phyloP scores from a whole-genome alignment of 2,797 vertebrate species.

The Catharus ustulatus region DNA sequence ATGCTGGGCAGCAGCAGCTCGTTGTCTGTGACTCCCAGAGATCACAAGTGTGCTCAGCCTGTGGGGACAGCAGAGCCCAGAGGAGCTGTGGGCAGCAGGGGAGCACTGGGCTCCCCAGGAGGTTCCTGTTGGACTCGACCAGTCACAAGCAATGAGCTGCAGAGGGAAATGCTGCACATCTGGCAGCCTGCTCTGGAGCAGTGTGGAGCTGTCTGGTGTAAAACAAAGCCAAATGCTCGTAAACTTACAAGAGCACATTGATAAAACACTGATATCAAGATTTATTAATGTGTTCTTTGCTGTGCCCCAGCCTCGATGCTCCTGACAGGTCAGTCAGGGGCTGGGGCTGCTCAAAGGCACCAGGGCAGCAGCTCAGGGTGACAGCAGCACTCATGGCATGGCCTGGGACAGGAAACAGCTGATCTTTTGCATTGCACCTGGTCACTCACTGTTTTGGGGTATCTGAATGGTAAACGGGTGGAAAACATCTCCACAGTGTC shows the following conservation, averaged over 20 bases:
- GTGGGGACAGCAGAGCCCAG: conserved; percentile 2
- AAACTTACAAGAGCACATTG: not conserved
- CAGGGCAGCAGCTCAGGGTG: not conserved
- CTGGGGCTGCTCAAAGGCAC: not conserved
- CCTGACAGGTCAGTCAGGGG: not conserved
- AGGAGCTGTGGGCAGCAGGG: not conserved
- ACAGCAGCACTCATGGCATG: fast-evolving
- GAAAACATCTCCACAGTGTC: not conserved
- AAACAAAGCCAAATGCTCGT: conserved; percentile 56
- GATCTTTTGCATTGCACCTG: not conserved
- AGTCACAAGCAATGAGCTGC: conserved; percentile 41
- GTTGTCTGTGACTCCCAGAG: not conserved
- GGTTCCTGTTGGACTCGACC: conserved; percentile 61
- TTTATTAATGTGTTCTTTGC: not conserved
- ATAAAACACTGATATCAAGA: conserved; percentile 12
- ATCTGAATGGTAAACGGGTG: not conserved
- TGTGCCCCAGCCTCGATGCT: fast-evolving
- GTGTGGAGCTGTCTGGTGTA: conserved; percentile 26
- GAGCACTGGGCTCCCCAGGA: not conserved
- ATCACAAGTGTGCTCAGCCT: not conserved
- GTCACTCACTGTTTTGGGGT: not conserved
- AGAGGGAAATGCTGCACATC: conserved; percentile 63
- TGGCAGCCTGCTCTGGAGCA: conserved; percentile 51
- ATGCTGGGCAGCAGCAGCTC: not conserved
- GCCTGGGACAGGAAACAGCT: not conserved